Evolutionary conservation across 2,113 vertebrate genomes (phyloP).

Genomic region (Myocastor coypus): DNA sequence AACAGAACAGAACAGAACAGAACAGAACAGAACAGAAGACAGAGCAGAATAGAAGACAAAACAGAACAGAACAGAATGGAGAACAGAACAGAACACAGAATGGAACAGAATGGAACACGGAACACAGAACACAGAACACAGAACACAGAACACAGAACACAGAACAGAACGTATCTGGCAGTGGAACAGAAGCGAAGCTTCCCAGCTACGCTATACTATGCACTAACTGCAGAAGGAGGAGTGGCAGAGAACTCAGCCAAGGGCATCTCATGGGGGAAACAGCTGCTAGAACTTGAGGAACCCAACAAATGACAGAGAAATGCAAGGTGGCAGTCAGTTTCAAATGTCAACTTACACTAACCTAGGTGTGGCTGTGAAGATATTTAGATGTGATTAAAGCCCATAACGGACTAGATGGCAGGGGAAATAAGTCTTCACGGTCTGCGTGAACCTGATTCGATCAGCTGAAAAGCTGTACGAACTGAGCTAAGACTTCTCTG

Average conservation of each 20-base stretch:
- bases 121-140: too few relatives aligned
- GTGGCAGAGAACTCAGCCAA: too few relatives aligned
- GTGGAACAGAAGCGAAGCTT: neutral
- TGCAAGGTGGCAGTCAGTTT: accelerated
- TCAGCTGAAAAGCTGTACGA: neutral
- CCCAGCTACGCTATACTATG: neutral
- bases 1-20: too few relatives aligned
- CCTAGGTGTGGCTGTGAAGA: neutral
- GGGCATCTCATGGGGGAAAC: neutral
- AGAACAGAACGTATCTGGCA: neutral
- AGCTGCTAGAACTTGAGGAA: neutral
- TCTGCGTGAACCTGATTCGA: neutral
- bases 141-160: too few relatives aligned
- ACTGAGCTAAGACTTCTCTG: neutral
- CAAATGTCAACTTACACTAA: neutral
- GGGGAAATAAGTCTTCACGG: conserved; percentile 20
- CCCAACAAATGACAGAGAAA: neutral
- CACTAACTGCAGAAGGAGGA: neutral
- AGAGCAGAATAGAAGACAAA: too few relatives aligned
- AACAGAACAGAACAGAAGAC: too few relatives aligned
- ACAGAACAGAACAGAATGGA: neutral
- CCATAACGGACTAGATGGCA: neutral
- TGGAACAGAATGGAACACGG: too few relatives aligned
- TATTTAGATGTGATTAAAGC: neutral
- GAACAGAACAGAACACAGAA: too few relatives aligned